These are phyloP conservation scores for Abramis brama DNA, from an alignment of 2,113 vertebrate genomes.

Conservation along the genomic window DNA sequence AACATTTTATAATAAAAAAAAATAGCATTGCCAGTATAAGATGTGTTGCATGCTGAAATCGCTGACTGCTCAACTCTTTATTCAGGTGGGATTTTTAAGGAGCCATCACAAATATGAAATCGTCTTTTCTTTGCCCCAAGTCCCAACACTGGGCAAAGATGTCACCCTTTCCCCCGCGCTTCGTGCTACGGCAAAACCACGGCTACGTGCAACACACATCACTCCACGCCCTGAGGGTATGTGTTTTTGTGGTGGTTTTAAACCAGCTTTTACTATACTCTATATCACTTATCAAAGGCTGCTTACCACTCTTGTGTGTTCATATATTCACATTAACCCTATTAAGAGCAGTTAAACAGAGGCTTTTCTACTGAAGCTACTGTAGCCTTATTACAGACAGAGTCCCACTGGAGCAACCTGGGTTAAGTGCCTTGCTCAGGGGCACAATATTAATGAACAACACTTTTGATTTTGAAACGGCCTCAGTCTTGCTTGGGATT, in stretches of 20 bases:
- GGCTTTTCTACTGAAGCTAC: not conserved
- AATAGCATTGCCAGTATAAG: not conserved
- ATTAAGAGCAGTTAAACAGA: not conserved
- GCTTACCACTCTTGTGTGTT: not conserved
- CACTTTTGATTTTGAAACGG: not conserved
- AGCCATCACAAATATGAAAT: constrained; percentile 73
- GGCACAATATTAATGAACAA: not conserved
- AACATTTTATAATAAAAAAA: not conserved
- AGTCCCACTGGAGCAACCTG: not conserved
- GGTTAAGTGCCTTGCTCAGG: not conserved
- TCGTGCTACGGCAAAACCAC: constrained; percentile 53
- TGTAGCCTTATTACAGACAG: not conserved
- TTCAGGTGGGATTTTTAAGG: constrained; percentile 72
- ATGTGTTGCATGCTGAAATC: not conserved
- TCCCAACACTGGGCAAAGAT: constrained; percentile 69
- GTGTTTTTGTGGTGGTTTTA: not conserved
- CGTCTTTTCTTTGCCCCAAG: constrained; percentile 66
- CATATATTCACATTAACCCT: not conserved
- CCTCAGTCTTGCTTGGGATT: not conserved
- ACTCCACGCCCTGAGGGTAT: constrained; percentile 66
- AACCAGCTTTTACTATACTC: not conserved
- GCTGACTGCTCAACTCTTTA: not conserved
- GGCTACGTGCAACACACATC: constrained; percentile 63
- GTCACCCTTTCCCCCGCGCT: constrained; percentile 56
- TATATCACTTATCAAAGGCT: not conserved